These are phyloP conservation scores for Heteronetta atricapilla DNA, from an alignment of 2,113 vertebrate genomes.

Conservation along the genomic window DNA sequence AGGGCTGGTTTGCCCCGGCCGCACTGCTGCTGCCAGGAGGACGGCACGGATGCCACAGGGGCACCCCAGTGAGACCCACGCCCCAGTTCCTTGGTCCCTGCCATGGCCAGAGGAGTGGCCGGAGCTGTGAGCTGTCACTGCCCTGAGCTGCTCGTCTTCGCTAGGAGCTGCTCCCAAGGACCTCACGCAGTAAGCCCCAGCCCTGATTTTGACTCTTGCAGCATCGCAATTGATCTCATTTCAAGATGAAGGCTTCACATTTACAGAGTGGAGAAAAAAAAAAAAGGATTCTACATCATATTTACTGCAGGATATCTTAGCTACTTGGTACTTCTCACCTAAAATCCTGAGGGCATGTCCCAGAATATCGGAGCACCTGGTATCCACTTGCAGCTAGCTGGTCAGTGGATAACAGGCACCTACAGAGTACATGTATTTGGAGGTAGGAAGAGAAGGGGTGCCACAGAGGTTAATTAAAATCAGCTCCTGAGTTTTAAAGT, in stretches of 20 bases:
- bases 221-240: fast-evolving
- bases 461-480: too few relatives aligned
- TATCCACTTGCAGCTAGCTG: not conserved
- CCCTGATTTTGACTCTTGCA: not conserved
- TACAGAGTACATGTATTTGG: fast-evolving
- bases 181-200: not conserved
- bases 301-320: not conserved
- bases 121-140: too few relatives aligned
- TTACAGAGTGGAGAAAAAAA: not conserved
- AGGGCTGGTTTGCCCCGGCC: not conserved
- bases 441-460: not conserved
- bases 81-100: not conserved
- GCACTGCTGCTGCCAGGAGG: fast-evolving
- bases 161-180: not conserved
- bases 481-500: not conserved
- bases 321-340: not conserved
- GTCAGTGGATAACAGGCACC: fast-evolving
- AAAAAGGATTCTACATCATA: not conserved
- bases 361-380: not conserved
- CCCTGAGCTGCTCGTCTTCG: not conserved
- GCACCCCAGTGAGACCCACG: not conserved
- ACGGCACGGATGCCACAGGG: fast-evolving
- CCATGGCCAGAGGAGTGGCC: not conserved
- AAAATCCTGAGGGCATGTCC: fast-evolving
- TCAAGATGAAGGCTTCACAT: too few relatives aligned